Percentiles rank a stretch among this genome's conserved stretches.
phyloP scores from a whole-genome alignment of 1,140 invertebrate genomes.

The Bombus breviceps region DNA sequence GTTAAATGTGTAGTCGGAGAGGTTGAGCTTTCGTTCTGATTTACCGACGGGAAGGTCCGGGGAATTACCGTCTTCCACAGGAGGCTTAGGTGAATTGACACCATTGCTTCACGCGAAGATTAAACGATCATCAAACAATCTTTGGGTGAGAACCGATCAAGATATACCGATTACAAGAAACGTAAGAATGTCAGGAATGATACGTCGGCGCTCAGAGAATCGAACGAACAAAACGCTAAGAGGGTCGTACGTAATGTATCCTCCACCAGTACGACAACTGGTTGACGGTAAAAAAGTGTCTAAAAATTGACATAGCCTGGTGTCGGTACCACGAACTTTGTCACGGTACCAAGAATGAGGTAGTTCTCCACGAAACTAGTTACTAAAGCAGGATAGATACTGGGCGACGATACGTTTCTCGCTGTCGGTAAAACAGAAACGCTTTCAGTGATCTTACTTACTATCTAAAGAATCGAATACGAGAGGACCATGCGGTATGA shows the following conservation, averaged over 20 bases:
- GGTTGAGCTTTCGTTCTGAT: constrained; percentile 66
- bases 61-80: constrained; percentile 12
- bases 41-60: constrained; percentile 58
- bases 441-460: constrained; percentile 61
- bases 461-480: constrained; percentile 64
- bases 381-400: constrained; percentile 18
- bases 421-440: constrained; percentile 70
- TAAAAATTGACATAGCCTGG: not conserved
- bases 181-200: not conserved
- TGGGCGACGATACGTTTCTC: constrained; percentile 38
- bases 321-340: constrained; percentile 11
- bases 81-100: not conserved
- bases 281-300: not conserved
- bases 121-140: not conserved
- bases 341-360: constrained; percentile 38
- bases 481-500: constrained; percentile 56
- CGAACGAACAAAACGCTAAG: not conserved
- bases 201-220: not conserved
- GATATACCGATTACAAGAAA: too few species aligned
- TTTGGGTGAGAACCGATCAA: not conserved
- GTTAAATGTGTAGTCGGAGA: constrained; percentile 53
- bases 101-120: not conserved
- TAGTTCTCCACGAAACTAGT: constrained; percentile 46
- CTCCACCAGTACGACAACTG: not conserved
- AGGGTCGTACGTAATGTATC: not conserved